Percentiles rank a stretch among this genome's conserved stretches.
phyloP scores from a whole-genome alignment of 2,113 vertebrate genomes.

The Rhizomys pruinosus region DNA sequence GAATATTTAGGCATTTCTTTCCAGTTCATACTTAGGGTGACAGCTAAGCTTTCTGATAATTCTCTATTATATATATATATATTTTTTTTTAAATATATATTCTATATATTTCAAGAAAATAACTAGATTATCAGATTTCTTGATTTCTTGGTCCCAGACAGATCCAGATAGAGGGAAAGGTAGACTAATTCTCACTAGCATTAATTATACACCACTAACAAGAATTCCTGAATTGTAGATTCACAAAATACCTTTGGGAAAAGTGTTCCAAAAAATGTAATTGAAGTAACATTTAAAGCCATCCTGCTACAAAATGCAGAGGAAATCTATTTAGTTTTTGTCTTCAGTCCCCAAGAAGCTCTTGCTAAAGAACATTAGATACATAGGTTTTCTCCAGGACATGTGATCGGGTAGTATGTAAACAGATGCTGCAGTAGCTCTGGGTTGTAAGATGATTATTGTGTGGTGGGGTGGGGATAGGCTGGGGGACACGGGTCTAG shows the following conservation, averaged over 20 bases:
- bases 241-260: not conserved
- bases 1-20: not conserved
- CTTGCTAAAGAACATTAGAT: not conserved
- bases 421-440: not conserved
- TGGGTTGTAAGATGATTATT: not conserved
- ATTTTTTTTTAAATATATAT: too few relatives aligned
- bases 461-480: too few relatives aligned
- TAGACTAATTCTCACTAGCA: not conserved
- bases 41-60: not conserved
- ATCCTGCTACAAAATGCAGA: not conserved
- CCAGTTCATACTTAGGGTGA: not conserved
- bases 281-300: not conserved
- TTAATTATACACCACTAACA: not conserved
- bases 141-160: not conserved
- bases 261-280: not conserved
- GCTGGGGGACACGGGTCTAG: too few relatives aligned
- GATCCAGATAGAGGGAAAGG: not conserved
- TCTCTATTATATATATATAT: not conserved
- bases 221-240: not conserved
- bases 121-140: not conserved
- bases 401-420: not conserved
- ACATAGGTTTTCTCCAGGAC: not conserved
- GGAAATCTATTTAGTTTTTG: not conserved
- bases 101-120: conserved; percentile 21
- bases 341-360: not conserved